Evolutionary conservation across 2,113 vertebrate species (phyloP).

Genomic region (Dasypus novemcinctus): DNA sequence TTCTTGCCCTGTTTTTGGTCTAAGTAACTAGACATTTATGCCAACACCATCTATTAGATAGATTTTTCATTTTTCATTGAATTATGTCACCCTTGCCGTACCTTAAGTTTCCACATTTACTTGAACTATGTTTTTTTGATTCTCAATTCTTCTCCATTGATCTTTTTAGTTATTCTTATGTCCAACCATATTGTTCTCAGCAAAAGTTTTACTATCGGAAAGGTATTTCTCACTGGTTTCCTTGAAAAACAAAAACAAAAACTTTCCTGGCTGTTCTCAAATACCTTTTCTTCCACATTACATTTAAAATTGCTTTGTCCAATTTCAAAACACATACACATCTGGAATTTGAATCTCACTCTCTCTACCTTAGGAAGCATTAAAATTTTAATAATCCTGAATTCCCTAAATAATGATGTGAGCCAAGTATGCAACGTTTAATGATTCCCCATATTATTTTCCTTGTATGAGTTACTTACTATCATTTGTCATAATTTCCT

Average conservation of each 20-base stretch:
- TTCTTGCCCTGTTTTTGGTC: slow-evolving; percentile 12
- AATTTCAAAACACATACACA: not conserved
- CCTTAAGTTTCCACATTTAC: not conserved
- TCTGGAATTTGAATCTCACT: not conserved
- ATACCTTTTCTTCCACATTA: not conserved
- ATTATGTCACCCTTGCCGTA: not conserved
- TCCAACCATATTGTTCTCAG: not conserved
- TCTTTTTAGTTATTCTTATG: slow-evolving; percentile 1
- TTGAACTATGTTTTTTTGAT: not conserved
- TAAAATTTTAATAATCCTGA: not conserved
- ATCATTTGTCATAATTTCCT: not conserved
- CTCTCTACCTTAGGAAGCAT: not conserved
- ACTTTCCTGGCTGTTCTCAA: not conserved
- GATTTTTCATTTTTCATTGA: not conserved
- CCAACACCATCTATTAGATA: not conserved
- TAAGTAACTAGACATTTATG: not conserved
- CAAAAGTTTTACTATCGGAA: not conserved
- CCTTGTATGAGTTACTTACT: not conserved
- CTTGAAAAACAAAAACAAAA: not conserved
- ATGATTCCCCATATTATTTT: not conserved
- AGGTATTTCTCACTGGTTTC: not conserved
- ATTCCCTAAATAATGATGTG: not conserved
- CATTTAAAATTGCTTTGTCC: not conserved
- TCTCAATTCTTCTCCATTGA: not conserved
- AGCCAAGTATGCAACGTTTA: not conserved